phyloP scores from a whole-genome alignment of 2,888 invertebrate genomes.

The Dilophus febrilis region DNA sequence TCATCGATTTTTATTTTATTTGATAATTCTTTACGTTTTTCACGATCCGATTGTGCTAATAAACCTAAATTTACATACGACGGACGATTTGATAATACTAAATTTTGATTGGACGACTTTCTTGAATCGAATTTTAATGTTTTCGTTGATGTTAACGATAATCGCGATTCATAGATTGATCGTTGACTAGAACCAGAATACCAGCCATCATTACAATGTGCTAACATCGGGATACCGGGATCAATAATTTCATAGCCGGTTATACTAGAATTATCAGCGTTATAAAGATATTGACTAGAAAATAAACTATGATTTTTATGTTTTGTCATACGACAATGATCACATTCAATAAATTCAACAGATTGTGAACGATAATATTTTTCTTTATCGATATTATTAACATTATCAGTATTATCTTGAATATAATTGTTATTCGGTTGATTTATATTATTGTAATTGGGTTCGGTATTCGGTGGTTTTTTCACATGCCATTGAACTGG shows the following conservation, averaged over 20 bases:
- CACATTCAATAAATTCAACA: constrained; percentile 19
- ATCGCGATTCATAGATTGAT: constrained; percentile 7
- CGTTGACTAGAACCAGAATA: constrained; percentile 6
- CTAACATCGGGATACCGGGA: constrained; percentile 50
- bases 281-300: constrained; percentile 47
- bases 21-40: constrained; percentile 31
- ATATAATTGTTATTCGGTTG: constrained; percentile 7
- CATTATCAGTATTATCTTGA: neutral
- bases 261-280: constrained; percentile 43
- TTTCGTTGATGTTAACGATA: constrained; percentile 5
- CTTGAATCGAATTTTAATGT: constrained; percentile 3
- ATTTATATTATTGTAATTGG: neutral
- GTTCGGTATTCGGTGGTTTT: constrained; percentile 16
- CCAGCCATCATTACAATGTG: constrained; percentile 33
- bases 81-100: constrained; percentile 5
- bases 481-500: constrained; percentile 58
- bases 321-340: constrained; percentile 20
- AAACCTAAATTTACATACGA: constrained; percentile 5
- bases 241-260: constrained; percentile 47
- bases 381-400: neutral
- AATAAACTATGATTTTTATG: constrained; percentile 22
- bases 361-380: constrained; percentile 15
- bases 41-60: constrained; percentile 2
- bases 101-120: constrained; percentile 8
- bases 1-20: constrained; percentile 27